Base-by-base conservation (phyloP, 2,797 vertebrate species). In the Ciconia nigra region DNA sequence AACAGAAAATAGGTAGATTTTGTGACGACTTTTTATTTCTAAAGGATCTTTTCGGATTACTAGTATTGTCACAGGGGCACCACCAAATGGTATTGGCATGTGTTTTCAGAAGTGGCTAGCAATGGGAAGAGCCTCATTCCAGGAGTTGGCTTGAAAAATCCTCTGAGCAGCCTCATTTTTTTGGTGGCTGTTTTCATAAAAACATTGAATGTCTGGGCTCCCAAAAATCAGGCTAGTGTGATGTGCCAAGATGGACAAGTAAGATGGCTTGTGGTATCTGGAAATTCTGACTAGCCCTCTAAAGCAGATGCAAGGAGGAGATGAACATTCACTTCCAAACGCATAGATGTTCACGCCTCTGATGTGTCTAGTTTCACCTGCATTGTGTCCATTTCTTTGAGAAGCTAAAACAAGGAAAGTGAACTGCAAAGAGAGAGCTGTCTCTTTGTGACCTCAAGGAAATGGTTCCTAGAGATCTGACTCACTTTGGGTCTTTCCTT, bases 301-400 rank as follows among this genome's bases (percentile, higher is more conserved):
- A 20, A 49, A 44, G 47, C 57, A 66, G 14, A 9, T 37, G 20
- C 3, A 5, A 70, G 55, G 13, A 12, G 39, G 16, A 58, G 26
- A 28, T 46, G 7, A 39, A 37, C 1, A 0, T 21, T 42, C 20
- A 9, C 33, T 70, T 22, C 11, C n/a, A 24, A 9, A 15, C 25
- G 35, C 47, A 4, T 11, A 35, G 44, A 28, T 42, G 16, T 24
- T 67, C 35, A 25, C 7, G 1, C 12, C 54, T 85, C 44, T 9
- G 2, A 19, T 3, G 2, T 0, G 0, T n/a, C 22, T 58, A 4
- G 63, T 59, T 87, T 52, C 29, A 65, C 55, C 63, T 72, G 6
- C 51, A 6, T 47, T 41, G 15, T 63, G 59, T 29, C 44, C 41
- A 3, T 63, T 51, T 35, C 8, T 17, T 65, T 77, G 46, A 73